Evolutionary conservation across 2,113 vertebrate genomes (phyloP), one percentile per base, ranked within the genome.

Genomic region (Cygnus buccinator): DNA sequence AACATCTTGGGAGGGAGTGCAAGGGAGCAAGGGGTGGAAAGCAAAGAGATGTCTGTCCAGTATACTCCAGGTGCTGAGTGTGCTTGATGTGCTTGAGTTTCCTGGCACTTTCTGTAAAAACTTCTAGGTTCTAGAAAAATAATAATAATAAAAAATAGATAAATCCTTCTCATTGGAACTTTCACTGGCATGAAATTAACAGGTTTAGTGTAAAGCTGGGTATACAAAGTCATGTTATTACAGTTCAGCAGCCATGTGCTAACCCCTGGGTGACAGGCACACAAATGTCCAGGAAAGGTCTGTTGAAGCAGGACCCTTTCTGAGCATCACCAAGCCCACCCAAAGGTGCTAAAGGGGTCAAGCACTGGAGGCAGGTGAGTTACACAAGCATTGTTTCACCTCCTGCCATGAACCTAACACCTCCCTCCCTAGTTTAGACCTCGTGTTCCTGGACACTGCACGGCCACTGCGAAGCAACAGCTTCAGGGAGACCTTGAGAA

Each of bases 281-380:
- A 3, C 1, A 8, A n/a, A 3, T 3, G 28, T 43, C 37, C 57
- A 84, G 33, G 39, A 46, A 81, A 89, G 54, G 14, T 20, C 11
- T 87, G 62, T 55, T 18, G 35, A 59, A 77, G 12, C 5, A 39
- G 52, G 17, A 7, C 44, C n/a, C 11, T 8, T 18, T n/a, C 43
- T 1, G 5, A 71, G 15, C 8, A 23, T 11, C 41, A 13, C 11
- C 4, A 70, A 84, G 4, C 11, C 50, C 62, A 46, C 44, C n/a
- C 4, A 1, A 62, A 63, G 4, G 8, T 71, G 33, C 21, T 65
- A 46, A 83, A 81, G 15, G 58, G 46, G 65, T 89, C 76, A 54
- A 21, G 31, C 0, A 1, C n/a, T 52, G 66, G 31, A 15, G 62
- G 39, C 11, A 48, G 25, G 13, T 0, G 4, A 48, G 13, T 90